Conservation (phyloP, 2,888 invertebrate genomes). For the Drosophila stalkeri region DNA sequence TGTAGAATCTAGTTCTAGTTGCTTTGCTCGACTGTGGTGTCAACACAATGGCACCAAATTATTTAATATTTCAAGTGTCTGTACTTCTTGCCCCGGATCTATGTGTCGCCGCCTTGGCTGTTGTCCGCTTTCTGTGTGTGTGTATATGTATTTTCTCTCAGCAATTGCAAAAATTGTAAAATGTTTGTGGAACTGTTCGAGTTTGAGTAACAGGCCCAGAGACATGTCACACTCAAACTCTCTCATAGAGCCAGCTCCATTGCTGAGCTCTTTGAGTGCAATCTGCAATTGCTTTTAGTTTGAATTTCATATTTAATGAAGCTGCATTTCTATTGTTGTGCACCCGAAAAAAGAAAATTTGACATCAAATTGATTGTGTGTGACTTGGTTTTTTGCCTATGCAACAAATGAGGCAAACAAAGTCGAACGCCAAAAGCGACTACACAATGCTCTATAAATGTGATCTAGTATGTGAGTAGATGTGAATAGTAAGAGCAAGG, state of each 20-base stretch:
- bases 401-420: conserved; percentile 45
- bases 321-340: conserved; percentile 71
- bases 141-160: conserved; percentile 3
- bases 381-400: conserved; percentile 42
- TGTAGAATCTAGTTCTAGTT: conserved; percentile 29
- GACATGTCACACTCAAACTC: conserved; percentile 36
- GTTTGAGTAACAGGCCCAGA: conserved; percentile 33
- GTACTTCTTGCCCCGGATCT: conserved; percentile 23
- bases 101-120: conserved; percentile 52
- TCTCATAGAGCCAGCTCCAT: conserved; percentile 2
- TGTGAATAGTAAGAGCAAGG: background rate
- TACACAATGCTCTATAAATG: conserved; percentile 22
- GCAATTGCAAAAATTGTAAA: conserved; percentile 66
- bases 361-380: conserved; percentile 61
- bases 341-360: conserved; percentile 43
- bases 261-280: conserved; percentile 39
- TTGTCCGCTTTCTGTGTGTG: conserved; percentile 28
- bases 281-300: conserved; percentile 74
- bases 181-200: conserved; percentile 32
- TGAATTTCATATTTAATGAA: conserved; percentile 78
- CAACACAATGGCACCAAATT: conserved; percentile 82
- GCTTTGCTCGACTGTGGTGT: conserved; percentile 53
- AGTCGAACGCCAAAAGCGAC: background rate
- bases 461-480: too few relatives aligned
- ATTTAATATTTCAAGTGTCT: conserved; percentile 80